These are phyloP conservation scores for Calliopum simillimum DNA, from an alignment of 2,888 invertebrate species.

Conservation along the genomic window DNA sequence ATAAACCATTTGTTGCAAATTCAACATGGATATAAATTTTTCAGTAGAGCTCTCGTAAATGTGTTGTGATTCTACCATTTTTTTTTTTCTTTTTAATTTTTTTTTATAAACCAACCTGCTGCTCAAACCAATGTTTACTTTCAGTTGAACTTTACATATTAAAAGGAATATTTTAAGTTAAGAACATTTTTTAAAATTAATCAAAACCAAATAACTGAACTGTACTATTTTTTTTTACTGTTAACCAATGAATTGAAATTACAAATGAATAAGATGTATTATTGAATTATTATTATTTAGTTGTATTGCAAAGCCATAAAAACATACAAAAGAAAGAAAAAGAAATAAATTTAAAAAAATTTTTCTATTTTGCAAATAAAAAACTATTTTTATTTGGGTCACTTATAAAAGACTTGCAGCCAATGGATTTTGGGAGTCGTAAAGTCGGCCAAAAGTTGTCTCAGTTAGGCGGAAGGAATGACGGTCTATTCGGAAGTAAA, in stretches of 20 bases:
- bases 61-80: constrained; percentile 16
- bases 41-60: not conserved
- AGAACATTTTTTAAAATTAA: constrained; percentile 20
- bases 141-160: constrained; percentile 17
- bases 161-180: constrained; percentile 29
- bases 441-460: no score
- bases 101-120: no score
- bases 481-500: no score
- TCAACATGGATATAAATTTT: no score
- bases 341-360: constrained; percentile 8
- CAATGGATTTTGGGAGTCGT: no score
- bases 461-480: no score
- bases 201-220: constrained; percentile 18
- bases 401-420: no score
- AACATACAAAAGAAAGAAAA: constrained; percentile 15
- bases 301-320: not conserved
- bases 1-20: not conserved
- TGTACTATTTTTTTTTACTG: constrained; percentile 28
- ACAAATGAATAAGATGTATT: constrained; percentile 30
- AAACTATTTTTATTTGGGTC: no score
- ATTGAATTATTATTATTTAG: constrained; percentile 31
- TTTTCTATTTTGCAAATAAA: no score
- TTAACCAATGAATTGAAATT: constrained; percentile 31
- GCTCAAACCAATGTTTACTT: not conserved
- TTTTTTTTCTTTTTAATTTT: no score